Evolutionary conservation across 2,888 invertebrate species (phyloP), one percentile per base, ranked within the genome.

Genomic region (Branchipolynoe longqiensis): DNA sequence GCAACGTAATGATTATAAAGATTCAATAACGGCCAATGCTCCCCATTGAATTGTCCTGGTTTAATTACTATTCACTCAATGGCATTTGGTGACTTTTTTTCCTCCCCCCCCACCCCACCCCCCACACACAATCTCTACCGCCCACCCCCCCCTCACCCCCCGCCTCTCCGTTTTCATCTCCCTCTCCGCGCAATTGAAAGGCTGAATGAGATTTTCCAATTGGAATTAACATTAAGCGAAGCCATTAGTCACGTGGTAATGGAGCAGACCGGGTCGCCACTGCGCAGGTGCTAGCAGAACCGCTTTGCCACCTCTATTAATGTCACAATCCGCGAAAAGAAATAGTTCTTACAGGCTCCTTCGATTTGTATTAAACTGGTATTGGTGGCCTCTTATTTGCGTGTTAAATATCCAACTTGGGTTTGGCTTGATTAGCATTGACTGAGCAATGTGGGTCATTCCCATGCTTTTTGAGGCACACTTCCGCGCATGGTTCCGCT

Each of bases 61-160:
- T 69, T 69, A 69, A 69, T 69, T 38, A 69, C 69, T 62, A 62
- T 31, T n/a, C 69, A 38, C 22, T 36, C 38, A 36, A 69, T 69
- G 69, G 33, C 69, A 69, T 69, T 69, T n/a, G n/a, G n/a, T n/a
- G n/a, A n/a, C n/a, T n/a, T n/a, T n/a, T n/a, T n/a, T n/a, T n/a
- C n/a, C n/a, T n/a, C n/a, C n/a, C n/a, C n/a, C n/a, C n/a, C n/a
- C n/a, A n/a, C n/a, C n/a, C n/a, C n/a, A n/a, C n/a, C n/a, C n/a
- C n/a, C n/a, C n/a, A n/a, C n/a, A n/a, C n/a, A n/a, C n/a, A n/a
- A n/a, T n/a, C n/a, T n/a, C n/a, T n/a, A n/a, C n/a, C n/a, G n/a
- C n/a, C n/a, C n/a, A n/a, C n/a, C n/a, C n/a, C n/a, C n/a, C n/a
- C n/a, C n/a, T n/a, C n/a, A n/a, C n/a, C n/a, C n/a, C n/a, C n/a